Evolutionary conservation across 2,113 vertebrate species (phyloP).

Genomic region (Tetrax tetrax): DNA sequence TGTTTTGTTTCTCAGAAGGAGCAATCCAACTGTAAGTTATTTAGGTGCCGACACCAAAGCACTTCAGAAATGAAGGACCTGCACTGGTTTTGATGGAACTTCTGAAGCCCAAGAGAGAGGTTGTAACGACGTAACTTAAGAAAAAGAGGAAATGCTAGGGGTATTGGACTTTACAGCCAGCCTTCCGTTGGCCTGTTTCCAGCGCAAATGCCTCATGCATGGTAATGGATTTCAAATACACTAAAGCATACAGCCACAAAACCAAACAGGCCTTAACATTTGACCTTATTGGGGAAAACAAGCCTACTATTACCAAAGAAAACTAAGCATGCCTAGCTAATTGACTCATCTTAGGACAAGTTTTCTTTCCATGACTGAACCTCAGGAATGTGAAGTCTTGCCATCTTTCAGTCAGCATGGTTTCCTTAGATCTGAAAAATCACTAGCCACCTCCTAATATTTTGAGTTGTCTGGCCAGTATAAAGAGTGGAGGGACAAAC

Average conservation of each 20-base stretch:
- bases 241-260: slow-evolving; percentile 30
- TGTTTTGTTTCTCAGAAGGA: neutral
- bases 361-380: slow-evolving; percentile 75
- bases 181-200: neutral
- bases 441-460: neutral
- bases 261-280: slow-evolving; percentile 79
- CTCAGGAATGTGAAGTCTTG: slow-evolving; percentile 72
- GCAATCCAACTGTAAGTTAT: neutral
- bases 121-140: neutral
- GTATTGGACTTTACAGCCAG: neutral
- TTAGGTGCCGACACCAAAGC: neutral
- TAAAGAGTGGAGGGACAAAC: neutral
- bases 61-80: neutral
- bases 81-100: neutral
- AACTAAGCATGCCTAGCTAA: slow-evolving; percentile 79
- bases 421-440: slow-evolving; percentile 46
- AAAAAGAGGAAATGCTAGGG: neutral
- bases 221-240: slow-evolving; percentile 61
- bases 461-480: neutral
- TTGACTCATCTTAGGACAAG: slow-evolving; percentile 72
- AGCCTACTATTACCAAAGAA: slow-evolving; percentile 74
- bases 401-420: slow-evolving; percentile 42
- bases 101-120: neutral
- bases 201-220: neutral
- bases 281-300: slow-evolving; percentile 76